Base-by-base conservation (phyloP, 1,140 invertebrate genomes). In the Papilio machaon region DNA sequence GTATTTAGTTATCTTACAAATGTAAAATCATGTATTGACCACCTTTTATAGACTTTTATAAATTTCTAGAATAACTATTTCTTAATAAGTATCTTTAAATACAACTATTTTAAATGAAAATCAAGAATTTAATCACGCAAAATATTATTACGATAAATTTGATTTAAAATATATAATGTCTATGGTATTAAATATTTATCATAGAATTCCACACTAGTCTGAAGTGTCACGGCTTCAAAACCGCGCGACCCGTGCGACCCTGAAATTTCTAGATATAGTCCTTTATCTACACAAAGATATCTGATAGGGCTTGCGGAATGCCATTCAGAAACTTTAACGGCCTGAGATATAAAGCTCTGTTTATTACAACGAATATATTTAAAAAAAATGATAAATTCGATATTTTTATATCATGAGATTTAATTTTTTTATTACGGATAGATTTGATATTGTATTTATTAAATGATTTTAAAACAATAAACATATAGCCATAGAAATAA, bases 251-350 rank as follows among this genome's bases (percentile, higher is more conserved):
- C 52, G 19, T 3, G 75, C 52, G 75, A 77, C 75, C 75, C 54
- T 52, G 43, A 77, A 77, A 77, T 77, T 43, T 77, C 75, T 77
- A 77, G 75, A 77, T 60, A 77, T 77, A 77, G 52, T 43, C 75
- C 75, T 77, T 77, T 77, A 77, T 77, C 75, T 13, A 17, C 13
- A 60, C 19, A 2, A 9, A 77, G 52, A 77, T 77, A 19, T 54
- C 54, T 38, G 75, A 77, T 77, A 77, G 30, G 7, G 17, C 17
- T 17, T 10, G 35, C 23, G 75, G 75, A 60, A 77, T 77, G 75
- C 75, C 49, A 77, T 77, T 60, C 35, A 77, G 54, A 58, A 77
- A 58, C 75, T 77, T 83, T 87, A 84, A 85, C 82, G 81, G 83
- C 78, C 77, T 43, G 10, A 58, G 80, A 87, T 83, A 82, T 81